Evolutionary conservation across 2,797 vertebrate genomes (phyloP), one percentile per base, ranked within the genome.

Genomic region (Microhierax caerulescens): DNA sequence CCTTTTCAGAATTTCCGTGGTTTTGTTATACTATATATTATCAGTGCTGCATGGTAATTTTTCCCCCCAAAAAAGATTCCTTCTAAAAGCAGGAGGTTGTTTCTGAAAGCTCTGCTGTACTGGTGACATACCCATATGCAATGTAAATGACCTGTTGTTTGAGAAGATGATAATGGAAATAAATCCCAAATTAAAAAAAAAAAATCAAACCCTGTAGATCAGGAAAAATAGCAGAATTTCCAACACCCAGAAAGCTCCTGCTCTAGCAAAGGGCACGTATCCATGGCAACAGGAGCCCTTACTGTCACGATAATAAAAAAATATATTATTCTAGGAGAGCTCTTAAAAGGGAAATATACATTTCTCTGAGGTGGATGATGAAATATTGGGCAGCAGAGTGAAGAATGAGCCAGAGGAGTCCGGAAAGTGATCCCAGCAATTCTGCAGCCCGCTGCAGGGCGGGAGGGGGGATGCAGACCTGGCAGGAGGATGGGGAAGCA

Each of bases 341-440:
- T 96, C 95, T 97, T 97, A 94, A 97, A 97, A 97, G 96, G 93
- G 92, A 97, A 96, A 97, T 97, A 95, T 94, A 85, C 93, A 92
- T 97, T 96, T 95, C 13, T n/a, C 72, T 72, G 93, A 79, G 91
- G 80, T 81, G 61, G 77, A 36, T 94, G 94, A 86, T 94, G 85
- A 97, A 96, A 93, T 94, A 88, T 67, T 74, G 94, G 78, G 75
- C 81, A 86, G 83, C 57, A 43, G 83, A 88, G 91, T 60, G 85
- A 88, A 39, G 92, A 90, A 76, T 1, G n/a, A 84, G 73, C 43
- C 47, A 21, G 84, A 89, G 60, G 70, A 81, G 75, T 41, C 73
- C 3, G 5, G 73, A 17, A 69, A 78, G 74, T 20, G 76, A 79
- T 81, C 21, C 51, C 0, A 2, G 51, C 76, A 60, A 65, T 34